These are phyloP conservation scores for Hylaeus volcanicus DNA, from an alignment of 1,140 invertebrate species.

Conservation along the genomic window DNA sequence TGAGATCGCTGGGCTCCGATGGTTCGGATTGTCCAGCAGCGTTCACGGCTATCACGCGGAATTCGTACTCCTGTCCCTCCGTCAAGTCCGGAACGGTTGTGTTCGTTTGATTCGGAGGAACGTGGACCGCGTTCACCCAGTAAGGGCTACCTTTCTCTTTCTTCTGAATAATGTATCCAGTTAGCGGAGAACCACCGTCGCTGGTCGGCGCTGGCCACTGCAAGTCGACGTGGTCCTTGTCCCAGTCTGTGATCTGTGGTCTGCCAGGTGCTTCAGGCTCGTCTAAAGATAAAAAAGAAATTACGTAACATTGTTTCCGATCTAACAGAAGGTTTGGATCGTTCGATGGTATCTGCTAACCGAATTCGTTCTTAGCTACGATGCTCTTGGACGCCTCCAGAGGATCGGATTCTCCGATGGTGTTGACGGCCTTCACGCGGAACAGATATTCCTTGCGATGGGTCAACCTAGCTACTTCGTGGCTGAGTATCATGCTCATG, in stretches of 20 bases:
- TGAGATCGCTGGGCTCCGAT: slow-evolving; percentile 94
- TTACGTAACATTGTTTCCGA: neutral
- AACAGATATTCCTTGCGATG: slow-evolving; percentile 97
- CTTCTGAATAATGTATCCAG: slow-evolving; percentile 97
- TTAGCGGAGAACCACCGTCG: slow-evolving; percentile 95
- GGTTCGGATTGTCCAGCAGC: slow-evolving; percentile 97
- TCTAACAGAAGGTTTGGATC: neutral
- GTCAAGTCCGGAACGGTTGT: slow-evolving; percentile 92
- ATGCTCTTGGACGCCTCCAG: slow-evolving; percentile 92
- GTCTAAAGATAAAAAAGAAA: slow-evolving; percentile 80
- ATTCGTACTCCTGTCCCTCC: slow-evolving; percentile 98
- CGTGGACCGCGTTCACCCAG: slow-evolving; percentile 94
- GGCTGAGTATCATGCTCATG: slow-evolving; percentile 90
- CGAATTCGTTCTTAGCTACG: slow-evolving; percentile 96
- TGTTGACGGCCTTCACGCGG: slow-evolving; percentile 95
- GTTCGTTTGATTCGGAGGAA: slow-evolving; percentile 88
- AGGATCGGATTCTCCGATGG: slow-evolving; percentile 96
- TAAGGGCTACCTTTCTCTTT: slow-evolving; percentile 95
- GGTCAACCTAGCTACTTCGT: slow-evolving; percentile 91
- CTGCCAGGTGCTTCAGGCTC: slow-evolving; percentile 95
- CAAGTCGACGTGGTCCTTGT: slow-evolving; percentile 95
- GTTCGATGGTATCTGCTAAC: slow-evolving; percentile 68
- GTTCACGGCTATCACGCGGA: slow-evolving; percentile 97
- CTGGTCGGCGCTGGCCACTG: slow-evolving; percentile 92
- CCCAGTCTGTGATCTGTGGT: slow-evolving; percentile 93